phyloP scores from a whole-genome alignment of 30 jellyfish, hydroid and myxozoan species.

The Sanderia malayensis region DNA sequence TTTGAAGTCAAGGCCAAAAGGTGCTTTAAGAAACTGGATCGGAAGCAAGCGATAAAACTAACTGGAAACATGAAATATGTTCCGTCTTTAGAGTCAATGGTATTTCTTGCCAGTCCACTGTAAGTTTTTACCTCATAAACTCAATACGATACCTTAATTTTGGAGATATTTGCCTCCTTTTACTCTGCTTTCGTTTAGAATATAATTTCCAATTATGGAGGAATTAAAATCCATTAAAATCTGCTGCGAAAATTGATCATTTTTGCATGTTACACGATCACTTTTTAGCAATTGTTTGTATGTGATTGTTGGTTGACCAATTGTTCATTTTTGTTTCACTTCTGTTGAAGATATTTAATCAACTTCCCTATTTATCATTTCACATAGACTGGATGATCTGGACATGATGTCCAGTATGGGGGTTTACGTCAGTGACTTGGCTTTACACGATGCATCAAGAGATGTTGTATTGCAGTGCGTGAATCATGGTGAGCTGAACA shows the following conservation, averaged over 20 bases:
- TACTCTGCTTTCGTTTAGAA: too few species aligned
- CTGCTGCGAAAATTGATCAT: too few species aligned
- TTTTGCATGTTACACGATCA: too few species aligned
- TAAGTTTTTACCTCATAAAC: neutral
- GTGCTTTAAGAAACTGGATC: neutral
- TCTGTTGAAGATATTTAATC: too few species aligned
- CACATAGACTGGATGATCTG: constrained; percentile 47
- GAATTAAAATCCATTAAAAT: too few species aligned
- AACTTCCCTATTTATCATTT: too few species aligned
- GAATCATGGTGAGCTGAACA: constrained; percentile 44
- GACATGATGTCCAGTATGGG: constrained; percentile 62
- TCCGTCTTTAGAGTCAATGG: neutral
- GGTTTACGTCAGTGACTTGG: constrained; percentile 47
- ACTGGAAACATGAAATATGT: neutral
- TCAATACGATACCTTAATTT: too few species aligned
- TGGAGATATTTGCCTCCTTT: too few species aligned
- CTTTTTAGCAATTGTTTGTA: too few species aligned
- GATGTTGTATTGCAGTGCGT: constrained; percentile 41
- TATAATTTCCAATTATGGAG: too few species aligned
- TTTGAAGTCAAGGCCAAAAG: constrained; percentile 38
- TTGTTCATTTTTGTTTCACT: too few species aligned
- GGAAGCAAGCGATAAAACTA: neutral
- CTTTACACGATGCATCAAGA: constrained; percentile 63
- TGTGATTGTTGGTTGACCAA: too few species aligned
- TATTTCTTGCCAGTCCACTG: constrained; percentile 1